These are phyloP conservation scores for Lagorchestes hirsutus DNA, from an alignment of 2,797 vertebrate genomes.

Conservation along the genomic window DNA sequence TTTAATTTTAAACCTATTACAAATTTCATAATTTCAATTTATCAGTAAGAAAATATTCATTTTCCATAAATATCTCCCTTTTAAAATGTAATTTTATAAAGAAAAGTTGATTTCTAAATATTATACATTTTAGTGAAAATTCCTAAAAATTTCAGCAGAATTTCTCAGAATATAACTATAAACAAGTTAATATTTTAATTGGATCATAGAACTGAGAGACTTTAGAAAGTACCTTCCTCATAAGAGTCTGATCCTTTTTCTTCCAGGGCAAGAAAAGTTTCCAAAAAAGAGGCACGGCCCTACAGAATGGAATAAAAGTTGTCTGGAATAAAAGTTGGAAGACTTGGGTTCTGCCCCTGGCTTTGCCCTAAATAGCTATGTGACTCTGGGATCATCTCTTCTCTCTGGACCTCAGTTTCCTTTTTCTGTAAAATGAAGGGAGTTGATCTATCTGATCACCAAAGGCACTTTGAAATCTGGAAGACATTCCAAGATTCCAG, in stretches of 20 bases:
- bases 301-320: background rate
- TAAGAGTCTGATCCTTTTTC: constrained; percentile 19
- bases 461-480: constrained; percentile 30
- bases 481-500: constrained; percentile 39
- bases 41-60: constrained; percentile 33
- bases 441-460: constrained; percentile 35
- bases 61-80: constrained; percentile 25
- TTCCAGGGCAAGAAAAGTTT: constrained; percentile 24
- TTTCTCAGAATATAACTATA: constrained; percentile 57
- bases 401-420: constrained; percentile 39
- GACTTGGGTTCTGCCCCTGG: constrained; percentile 37
- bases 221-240: constrained; percentile 42
- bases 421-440: background rate
- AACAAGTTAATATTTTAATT: constrained; percentile 29
- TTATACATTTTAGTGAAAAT: constrained; percentile 44
- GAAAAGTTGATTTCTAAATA: background rate
- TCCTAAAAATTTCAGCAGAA: constrained; percentile 49
- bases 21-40: background rate
- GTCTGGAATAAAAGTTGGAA: constrained; percentile 11
- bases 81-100: constrained; percentile 50
- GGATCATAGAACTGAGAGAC: constrained; percentile 43
- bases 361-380: constrained; percentile 26
- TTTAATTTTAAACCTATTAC: constrained; percentile 53
- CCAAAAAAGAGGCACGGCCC: constrained; percentile 25
- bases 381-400: constrained; percentile 20